Evolutionary conservation across 2,888 invertebrate species (phyloP), one percentile per base, ranked within the genome.

Genomic region (Aethes cnicana): DNA sequence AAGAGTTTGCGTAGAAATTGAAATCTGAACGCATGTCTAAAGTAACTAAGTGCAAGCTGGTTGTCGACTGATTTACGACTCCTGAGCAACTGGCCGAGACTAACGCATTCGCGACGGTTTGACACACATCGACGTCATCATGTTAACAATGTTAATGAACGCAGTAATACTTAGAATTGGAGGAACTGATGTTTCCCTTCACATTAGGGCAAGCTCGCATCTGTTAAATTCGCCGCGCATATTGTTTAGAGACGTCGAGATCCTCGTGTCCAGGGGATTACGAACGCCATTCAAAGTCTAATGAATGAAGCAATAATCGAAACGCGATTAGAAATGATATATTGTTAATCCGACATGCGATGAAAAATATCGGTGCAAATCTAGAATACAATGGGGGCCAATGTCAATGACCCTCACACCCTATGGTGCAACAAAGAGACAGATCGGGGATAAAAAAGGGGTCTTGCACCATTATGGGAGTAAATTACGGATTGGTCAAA

Each of bases 351-450:
- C 65, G 78, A 81, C 75, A 72, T 70, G 64, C 68, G 72, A 75
- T 72, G 76, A 80, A 81, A 84, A 83, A 80, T 81, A 77, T 77
- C 69, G 72, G 73, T 73, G 77, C 84, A 76, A 84, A 84, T 82
- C 73, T 68, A 66, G 73, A 79, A 72, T 66, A 75, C 70, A 72
- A 77, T 72, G 72, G 84, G 69, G 85, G 80, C 81, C 80, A 82
- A 84, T 85, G 88, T 88, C 88, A 89, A 84, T 73, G 88, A 89
- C 87, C 88, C 43, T 43, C 64, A 74, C 78, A 76, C 81, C 82
- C 83, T 78, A 78, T 77, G 72, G 67, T 62, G 72, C 79, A 84
- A 84, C 83, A 87, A 86, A 81, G 74, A 72, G 72, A 76, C 69
- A 72, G 69, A 76, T 73, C 68, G 61, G 62, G 64, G 74, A 69